phyloP scores from a whole-genome alignment of 2,113 vertebrate species.

The Tetrax tetrax region DNA sequence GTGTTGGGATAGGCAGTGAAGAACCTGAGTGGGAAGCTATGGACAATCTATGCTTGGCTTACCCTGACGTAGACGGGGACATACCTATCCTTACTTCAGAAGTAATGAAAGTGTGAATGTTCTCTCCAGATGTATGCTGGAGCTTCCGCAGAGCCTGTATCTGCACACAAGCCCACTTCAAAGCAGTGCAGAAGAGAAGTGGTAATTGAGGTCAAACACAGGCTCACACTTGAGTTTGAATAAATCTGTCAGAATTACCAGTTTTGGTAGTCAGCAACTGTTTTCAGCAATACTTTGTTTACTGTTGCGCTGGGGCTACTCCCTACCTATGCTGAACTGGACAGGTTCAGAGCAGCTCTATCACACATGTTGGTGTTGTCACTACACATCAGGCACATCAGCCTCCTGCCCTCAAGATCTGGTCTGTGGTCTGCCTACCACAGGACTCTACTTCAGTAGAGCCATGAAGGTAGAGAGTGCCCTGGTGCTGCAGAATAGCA shows the following conservation, averaged over 20 bases:
- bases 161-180: background rate
- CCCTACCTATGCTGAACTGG: background rate
- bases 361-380: fast-evolving
- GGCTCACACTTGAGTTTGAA: background rate
- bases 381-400: background rate
- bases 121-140: background rate
- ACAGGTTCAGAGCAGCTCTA: background rate
- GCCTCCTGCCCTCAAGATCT: background rate
- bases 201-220: background rate
- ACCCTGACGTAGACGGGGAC: background rate
- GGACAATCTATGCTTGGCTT: background rate
- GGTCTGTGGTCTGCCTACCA: background rate
- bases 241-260: background rate
- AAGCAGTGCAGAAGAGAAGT: background rate
- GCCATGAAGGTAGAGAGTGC: background rate
- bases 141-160: background rate
- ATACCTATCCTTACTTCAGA: background rate
- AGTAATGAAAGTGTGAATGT: background rate
- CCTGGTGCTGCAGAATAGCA: background rate
- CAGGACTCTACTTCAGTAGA: background rate
- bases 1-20: background rate
- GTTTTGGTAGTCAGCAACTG: background rate
- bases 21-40: background rate
- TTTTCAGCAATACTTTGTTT: background rate
- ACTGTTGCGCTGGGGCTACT: background rate